Base-by-base conservation (phyloP, 1,140 invertebrate genomes). In the Drosophila watanabei region DNA sequence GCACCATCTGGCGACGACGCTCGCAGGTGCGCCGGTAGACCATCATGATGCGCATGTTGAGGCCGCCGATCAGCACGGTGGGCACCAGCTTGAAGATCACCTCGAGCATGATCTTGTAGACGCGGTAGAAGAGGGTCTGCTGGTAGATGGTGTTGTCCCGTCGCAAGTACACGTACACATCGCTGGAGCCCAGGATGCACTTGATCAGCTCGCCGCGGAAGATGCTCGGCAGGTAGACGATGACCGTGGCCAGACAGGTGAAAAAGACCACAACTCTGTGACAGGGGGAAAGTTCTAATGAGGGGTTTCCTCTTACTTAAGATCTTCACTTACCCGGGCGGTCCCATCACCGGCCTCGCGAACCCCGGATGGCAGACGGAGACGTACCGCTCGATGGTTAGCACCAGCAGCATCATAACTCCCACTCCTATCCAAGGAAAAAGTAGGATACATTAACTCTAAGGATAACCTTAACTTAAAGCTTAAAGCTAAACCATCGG, bases 361-460 rank as follows among this genome's bases (percentile, higher is more conserved):
- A 95, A 94, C 14, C 95, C 95, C 20, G 97, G 96, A 93, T 97
- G 96, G 84, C 97, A 97, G 2, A 98, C 97, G 43, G 97, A 97
- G 4, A 97, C 95, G 93, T 97, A 97, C 10, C 97, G 94, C 92
- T 97, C 97, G 18, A 97, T 94, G 13, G 97, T 97, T 72, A 97
- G 94, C 14, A 96, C 96, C 33, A 97, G 94, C 7, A 98, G 94
- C 95, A 97, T 96, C 93, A 97, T 95, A 0, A 97, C 96, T 14
- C 96, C 95, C 4, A 96, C 94, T 20, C 96, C 96, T 96, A 9
- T 1, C 1, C 8, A 16, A 14, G 46, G 6, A 2, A 24, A 20
- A 11, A 13, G 2, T 1, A 7, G 7, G 11, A 46, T 13, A 46
- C 18, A 1, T 20, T 20, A 20, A 46, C 43, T 1, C 20, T 7